Percentiles rank a stretch among this genome's conserved stretches.
phyloP scores from a whole-genome alignment of 2,797 vertebrate genomes.

The Lateolabrax maculatus region DNA sequence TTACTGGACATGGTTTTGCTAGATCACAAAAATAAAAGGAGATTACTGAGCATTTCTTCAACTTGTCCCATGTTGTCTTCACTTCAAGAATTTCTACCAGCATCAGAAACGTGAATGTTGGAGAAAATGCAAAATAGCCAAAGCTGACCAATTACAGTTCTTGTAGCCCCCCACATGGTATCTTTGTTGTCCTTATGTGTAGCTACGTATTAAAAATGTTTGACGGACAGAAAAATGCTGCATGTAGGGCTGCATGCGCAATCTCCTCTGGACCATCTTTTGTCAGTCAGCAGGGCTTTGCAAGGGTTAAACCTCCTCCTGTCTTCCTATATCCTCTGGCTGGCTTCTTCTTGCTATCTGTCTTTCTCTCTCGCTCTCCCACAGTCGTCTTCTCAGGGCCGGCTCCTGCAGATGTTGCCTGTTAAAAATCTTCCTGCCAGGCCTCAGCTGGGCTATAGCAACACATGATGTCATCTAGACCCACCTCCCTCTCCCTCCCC shows the following conservation, averaged over 20 bases:
- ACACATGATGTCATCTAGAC: slow-evolving; percentile 88
- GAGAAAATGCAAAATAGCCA: background rate
- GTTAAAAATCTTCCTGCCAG: slow-evolving; percentile 84
- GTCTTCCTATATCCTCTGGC: slow-evolving; percentile 53
- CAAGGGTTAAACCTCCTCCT: slow-evolving; percentile 67
- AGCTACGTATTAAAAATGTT: background rate
- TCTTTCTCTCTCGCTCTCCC: background rate
- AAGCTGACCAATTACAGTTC: background rate
- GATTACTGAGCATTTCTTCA: background rate
- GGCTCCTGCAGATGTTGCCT: slow-evolving; percentile 82
- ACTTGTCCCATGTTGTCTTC: background rate
- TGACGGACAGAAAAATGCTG: background rate
- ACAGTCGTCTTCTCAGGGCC: slow-evolving; percentile 44
- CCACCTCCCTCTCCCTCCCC: slow-evolving; percentile 68
- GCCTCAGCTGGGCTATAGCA: slow-evolving; percentile 87
- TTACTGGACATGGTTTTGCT: background rate
- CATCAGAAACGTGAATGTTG: background rate
- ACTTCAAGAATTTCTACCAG: background rate
- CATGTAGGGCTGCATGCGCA: background rate
- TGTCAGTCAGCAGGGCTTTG: slow-evolving; percentile 30
- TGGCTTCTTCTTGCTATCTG: slow-evolving; percentile 32
- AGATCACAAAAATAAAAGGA: background rate
- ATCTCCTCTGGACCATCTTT: background rate
- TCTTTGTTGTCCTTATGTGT: background rate
- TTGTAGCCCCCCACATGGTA: too few species aligned